Evolutionary conservation across 2,888 invertebrate species (phyloP), one percentile per base, ranked within the genome.

Genomic region (Pachycephus smyrnensis): DNA sequence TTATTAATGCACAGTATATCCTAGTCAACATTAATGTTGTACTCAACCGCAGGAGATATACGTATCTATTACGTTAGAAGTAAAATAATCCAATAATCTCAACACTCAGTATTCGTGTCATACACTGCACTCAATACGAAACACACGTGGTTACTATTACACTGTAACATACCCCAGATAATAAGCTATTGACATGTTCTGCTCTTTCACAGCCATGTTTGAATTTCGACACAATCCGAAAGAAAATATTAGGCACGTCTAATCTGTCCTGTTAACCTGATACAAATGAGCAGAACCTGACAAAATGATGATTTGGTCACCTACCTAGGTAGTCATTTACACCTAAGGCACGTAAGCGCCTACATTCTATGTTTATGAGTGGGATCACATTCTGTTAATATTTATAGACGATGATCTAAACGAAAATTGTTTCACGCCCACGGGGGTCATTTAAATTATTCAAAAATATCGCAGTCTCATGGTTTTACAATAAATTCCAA

Each of bases 151-250:
- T 55, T 23, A 9, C 9, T 9, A 55, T 23, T 55, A 9, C 55
- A 55, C 55, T 55, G 55, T 55, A 55, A 78, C 76, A 23, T 76
- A 78, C 76, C 78, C 73, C 55, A 76, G 12, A 40, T 76, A 78
- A 69, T 78, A 78, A 33, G 75, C 55, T 4, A 78, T 12, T 15
- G 78, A 68, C 73, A 73, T 78, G 31, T 78, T 76, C 23, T 78
- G 68, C 68, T 78, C 73, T 23, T 23, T 71, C 75, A 31, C 71
- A 31, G 30, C 12, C 12, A 71, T 31, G 31, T 15, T 71, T 33
- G 55, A 23, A 55, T 55, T 55, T 55, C 55, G 23, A 55, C 55
- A 23, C 55, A 55, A 23, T 23, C 23, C 2, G 9, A 55, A 55
- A 2, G 55, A 55, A 55, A 23, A 23, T 55, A 55, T 55, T 9